Conservation (phyloP, 2,113 vertebrate species). For the Elephantulus edwardii region DNA sequence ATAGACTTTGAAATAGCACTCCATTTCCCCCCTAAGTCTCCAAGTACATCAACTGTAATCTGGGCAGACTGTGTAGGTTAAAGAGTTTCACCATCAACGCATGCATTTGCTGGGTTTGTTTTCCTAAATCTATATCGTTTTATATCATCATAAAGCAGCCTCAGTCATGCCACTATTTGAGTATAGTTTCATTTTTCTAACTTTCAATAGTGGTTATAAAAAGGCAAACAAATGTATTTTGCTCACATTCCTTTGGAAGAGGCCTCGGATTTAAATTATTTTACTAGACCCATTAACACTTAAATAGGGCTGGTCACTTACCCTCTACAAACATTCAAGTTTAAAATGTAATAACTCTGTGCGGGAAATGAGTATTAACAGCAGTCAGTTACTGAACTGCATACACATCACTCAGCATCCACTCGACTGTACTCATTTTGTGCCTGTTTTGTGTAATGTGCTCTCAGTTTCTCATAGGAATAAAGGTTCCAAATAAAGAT, state of each 20-base stretch:
- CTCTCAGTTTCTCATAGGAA: slow-evolving; percentile 30
- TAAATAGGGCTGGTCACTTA: slow-evolving; percentile 29
- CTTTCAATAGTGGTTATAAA: slow-evolving; percentile 59
- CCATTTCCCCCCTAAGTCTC: not conserved
- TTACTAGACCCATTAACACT: slow-evolving; percentile 36
- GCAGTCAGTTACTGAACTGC: not conserved
- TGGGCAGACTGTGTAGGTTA: not conserved
- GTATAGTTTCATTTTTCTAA: slow-evolving; percentile 53
- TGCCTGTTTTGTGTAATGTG: not conserved
- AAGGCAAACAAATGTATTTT: slow-evolving; percentile 54
- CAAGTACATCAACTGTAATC: not conserved
- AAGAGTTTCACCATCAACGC: not conserved
- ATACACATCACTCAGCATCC: not conserved
- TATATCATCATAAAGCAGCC: not conserved
- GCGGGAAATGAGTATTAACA: not conserved
- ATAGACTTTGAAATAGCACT: not conserved
- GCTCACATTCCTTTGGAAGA: slow-evolving; percentile 33
- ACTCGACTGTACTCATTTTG: not conserved
- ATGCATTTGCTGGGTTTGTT: not conserved
- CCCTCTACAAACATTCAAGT: slow-evolving; percentile 28
- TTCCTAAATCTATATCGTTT: not conserved
- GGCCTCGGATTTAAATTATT: slow-evolving; percentile 38
- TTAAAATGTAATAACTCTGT: not conserved
- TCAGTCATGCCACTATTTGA: slow-evolving; percentile 1
- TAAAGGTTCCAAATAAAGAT: not conserved